Percentiles rank a stretch among this genome's conserved stretches.
Conservation (phyloP, 2,888 invertebrate genomes). For the Punctoribates punctum region DNA sequence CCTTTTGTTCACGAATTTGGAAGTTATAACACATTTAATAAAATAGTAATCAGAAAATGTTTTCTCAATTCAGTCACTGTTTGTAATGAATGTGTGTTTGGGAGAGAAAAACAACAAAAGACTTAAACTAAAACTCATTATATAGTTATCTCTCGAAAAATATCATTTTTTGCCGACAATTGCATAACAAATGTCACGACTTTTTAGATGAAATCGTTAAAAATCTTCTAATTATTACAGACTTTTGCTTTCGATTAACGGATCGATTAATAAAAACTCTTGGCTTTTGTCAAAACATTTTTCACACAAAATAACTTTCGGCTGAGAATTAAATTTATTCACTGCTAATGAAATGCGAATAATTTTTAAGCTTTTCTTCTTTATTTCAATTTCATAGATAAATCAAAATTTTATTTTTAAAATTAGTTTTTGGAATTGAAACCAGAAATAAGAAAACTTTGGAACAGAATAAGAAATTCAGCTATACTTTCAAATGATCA, state of each 20-base stretch:
- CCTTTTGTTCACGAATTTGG: conserved; percentile 6
- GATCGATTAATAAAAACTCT: background rate
- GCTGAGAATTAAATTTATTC: no score
- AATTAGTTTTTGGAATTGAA: no score
- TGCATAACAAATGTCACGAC: conserved; percentile 17
- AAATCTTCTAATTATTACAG: background rate
- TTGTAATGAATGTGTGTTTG: background rate
- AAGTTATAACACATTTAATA: background rate
- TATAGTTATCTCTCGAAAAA: background rate
- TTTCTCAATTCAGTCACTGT: background rate
- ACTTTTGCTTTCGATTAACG: background rate
- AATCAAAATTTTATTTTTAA: no score
- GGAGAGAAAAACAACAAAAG: background rate
- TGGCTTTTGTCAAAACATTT: no score
- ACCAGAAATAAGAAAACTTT: no score
- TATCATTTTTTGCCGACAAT: background rate
- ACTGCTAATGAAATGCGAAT: no score
- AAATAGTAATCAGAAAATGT: background rate
- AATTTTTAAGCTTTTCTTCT: no score
- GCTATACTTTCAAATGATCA: no score
- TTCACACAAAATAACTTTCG: no score
- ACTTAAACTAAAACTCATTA: background rate
- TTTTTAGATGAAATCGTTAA: background rate
- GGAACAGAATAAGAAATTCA: no score
- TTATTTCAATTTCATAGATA: no score